A percentile compares a stretch with the other conserved stretches of the same genome.
These are phyloP conservation scores for Tetramorium simillimum DNA, from an alignment of 1,140 invertebrate species.

Conservation along the genomic window DNA sequence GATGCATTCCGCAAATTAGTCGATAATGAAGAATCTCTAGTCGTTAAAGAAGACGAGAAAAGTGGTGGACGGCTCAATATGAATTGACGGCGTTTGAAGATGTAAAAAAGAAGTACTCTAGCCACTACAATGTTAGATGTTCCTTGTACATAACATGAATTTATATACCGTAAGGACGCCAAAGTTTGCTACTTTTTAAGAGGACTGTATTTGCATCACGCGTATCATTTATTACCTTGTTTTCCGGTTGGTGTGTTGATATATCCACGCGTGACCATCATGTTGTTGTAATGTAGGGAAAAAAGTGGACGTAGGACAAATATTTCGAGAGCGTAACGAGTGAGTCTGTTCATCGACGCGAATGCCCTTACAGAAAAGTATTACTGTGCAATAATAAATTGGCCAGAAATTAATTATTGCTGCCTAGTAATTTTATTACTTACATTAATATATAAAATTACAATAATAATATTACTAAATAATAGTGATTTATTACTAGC, in stretches of 20 bases:
- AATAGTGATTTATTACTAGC: too few species aligned
- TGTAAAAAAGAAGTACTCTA: constrained; percentile 75
- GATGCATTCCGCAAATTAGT: constrained; percentile 64
- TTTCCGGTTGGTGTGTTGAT: constrained; percentile 26
- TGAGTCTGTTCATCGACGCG: constrained; percentile 21
- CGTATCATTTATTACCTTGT: constrained; percentile 70
- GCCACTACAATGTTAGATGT: constrained; percentile 82
- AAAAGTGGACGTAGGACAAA: constrained; percentile 29
- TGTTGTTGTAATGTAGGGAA: constrained; percentile 23
- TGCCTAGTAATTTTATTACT: too few species aligned
- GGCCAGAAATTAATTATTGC: too few species aligned
- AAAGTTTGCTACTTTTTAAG: constrained; percentile 78
- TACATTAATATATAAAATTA: too few species aligned
- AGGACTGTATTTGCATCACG: constrained; percentile 60
- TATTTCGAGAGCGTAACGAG: constrained; percentile 8
- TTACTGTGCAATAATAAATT: too few species aligned
- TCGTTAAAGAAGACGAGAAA: constrained; percentile 64
- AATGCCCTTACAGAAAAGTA: not conserved
- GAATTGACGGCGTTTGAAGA: constrained; percentile 73
- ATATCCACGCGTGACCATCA: constrained; percentile 42
- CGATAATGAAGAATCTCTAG: constrained; percentile 71
- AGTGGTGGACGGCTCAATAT: constrained; percentile 69
- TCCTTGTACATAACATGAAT: constrained; percentile 83
- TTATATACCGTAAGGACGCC: constrained; percentile 76
- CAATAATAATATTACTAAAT: too few species aligned